Percentiles rank a stretch among this genome's conserved stretches.
These are phyloP conservation scores for Oryzias curvinotus DNA, from an alignment of 2,113 vertebrate species.

Conservation along the genomic window DNA sequence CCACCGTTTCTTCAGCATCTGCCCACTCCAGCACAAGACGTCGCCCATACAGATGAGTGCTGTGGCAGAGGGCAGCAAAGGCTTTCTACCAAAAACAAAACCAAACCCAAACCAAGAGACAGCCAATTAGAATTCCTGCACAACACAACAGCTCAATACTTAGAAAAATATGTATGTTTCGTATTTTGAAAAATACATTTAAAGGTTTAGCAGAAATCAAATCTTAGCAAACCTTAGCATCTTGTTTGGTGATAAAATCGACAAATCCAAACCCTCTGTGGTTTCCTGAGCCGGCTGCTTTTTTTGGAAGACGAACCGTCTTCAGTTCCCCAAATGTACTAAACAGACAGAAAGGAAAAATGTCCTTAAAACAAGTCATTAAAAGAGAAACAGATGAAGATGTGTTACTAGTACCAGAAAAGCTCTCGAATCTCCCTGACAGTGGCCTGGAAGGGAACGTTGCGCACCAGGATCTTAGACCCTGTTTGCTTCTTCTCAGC, in stretches of 20 bases:
- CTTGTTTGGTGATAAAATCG: constrained; percentile 96
- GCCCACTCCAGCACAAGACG: constrained; percentile 97
- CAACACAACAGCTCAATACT: neutral
- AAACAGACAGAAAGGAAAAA: constrained; percentile 16
- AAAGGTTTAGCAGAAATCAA: neutral
- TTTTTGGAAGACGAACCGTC: constrained; percentile 91
- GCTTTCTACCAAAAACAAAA: constrained; percentile 81
- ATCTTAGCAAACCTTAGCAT: constrained; percentile 87
- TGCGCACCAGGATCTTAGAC: constrained; percentile 95
- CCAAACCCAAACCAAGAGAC: neutral
- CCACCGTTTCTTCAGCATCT: constrained; percentile 86
- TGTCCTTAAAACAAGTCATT: neutral
- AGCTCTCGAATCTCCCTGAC: constrained; percentile 89
- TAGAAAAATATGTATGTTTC: neutral
- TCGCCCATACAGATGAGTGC: constrained; percentile 94
- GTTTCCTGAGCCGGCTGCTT: constrained; percentile 83
- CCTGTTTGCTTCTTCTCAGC: constrained; percentile 83
- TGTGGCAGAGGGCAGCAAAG: constrained; percentile 91
- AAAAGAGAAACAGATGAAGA: neutral
- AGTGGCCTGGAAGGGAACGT: constrained; percentile 93
- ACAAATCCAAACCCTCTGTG: constrained; percentile 95
- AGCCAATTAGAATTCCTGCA: neutral
- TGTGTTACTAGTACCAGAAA: constrained; percentile 83
- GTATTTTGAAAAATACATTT: neutral
- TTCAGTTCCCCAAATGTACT: constrained; percentile 98